Base-by-base conservation (phyloP, 2,888 invertebrate species). In the Temnothorax ravouxi region DNA sequence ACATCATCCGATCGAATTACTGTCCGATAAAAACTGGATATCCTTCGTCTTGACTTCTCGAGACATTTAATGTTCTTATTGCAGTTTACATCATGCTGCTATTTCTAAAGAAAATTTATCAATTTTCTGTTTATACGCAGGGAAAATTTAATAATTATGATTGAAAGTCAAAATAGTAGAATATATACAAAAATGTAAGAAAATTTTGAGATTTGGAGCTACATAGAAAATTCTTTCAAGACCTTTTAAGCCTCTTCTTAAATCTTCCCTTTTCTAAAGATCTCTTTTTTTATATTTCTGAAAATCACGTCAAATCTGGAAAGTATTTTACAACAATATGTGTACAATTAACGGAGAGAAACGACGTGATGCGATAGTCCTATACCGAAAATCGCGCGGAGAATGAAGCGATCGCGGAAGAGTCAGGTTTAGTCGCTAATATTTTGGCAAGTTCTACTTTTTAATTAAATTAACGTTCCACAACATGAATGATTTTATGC, bases 11-110 rank as follows among this genome's bases (percentile, higher is more conserved):
- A 82, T 86, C 59, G 76, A 77, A 85, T 87, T 85, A 77, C 86
- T 50, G n/a, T 15, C 47, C 47, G 62, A 80, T 85, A 79, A 87
- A 87, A 85, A 89, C 84, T 54, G 80, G 83, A 88, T 86, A 83
- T 64, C 13, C 52, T 29, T 74, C 29, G 38, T 54, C 38, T 74
- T 59, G 25, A 47, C 15, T 4, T 44, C n/a, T 1, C 5, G 29
- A 15, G 25, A 25, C 41, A 25, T 66, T 64, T 44, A 21, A 44
- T 15, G 11, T 44, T 66, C 18, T 62, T 50, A 52, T n/a, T 15
- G 4, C 11, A 9, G 9, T 8, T 54, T 71, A 41, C 5, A 15
- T 54, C 54, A 38, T 18, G 54, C 54, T 54, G 54, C 13, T 41
- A 29, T 34, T 50, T 50, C 4, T 50, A 34, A 50, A 67, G 18